Evolutionary conservation across 2,113 vertebrate species (phyloP).

Genomic region (Nycticebus coucang): DNA sequence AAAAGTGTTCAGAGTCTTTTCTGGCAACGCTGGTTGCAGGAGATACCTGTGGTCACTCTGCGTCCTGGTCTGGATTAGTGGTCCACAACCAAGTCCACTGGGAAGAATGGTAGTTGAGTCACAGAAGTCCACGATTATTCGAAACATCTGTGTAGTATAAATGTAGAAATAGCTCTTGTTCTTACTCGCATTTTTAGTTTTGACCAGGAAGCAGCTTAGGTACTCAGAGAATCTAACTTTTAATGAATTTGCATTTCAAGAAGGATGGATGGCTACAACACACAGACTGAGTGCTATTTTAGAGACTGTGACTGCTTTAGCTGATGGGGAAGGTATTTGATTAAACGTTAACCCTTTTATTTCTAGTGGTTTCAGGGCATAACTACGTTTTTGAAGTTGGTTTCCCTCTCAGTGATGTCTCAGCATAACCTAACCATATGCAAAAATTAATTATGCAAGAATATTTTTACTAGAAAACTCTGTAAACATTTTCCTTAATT

Average conservation of each 20-base stretch:
- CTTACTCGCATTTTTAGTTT: constrained; percentile 5
- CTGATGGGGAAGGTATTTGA: background rate
- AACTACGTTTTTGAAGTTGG: too few species aligned
- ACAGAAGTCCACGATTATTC: background rate
- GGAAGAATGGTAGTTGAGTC: background rate
- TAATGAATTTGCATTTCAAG: constrained; percentile 4
- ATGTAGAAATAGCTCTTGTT: background rate
- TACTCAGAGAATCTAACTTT: constrained; percentile 13
- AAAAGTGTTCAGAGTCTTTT: constrained; percentile 13
- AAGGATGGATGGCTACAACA: background rate
- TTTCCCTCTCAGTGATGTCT: too few species aligned
- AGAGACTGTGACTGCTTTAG: background rate
- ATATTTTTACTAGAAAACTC: too few species aligned
- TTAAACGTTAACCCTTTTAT: background rate
- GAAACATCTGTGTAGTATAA: constrained; percentile 53
- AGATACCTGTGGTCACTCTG: constrained; percentile 57
- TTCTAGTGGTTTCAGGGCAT: too few species aligned
- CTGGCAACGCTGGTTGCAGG: background rate
- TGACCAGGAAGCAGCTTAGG: background rate
- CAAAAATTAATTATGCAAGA: too few species aligned
- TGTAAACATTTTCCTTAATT: too few species aligned
- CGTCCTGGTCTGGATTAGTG: constrained; percentile 58
- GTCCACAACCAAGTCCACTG: background rate
- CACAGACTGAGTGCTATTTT: background rate
- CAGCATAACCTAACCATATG: too few species aligned